phyloP scores from a whole-genome alignment of 2,888 invertebrate genomes.

The Tetranychus truncatus region DNA sequence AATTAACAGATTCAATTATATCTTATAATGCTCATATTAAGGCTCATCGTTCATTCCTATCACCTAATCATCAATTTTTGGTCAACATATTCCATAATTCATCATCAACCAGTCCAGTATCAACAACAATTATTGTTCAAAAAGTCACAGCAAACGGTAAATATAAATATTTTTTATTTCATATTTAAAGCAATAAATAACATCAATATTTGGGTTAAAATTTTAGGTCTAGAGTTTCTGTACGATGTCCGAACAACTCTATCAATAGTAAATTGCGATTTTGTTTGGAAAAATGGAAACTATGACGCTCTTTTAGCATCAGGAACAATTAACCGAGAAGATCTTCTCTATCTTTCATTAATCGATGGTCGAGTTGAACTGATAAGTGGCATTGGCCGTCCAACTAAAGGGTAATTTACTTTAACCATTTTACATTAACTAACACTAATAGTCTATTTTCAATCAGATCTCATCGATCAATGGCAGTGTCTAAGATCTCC shows the following conservation, averaged over 20 bases:
- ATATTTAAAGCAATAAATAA: background rate
- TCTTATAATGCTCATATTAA: slow-evolving; percentile 41
- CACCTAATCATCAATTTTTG: slow-evolving; percentile 20
- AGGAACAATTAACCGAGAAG: slow-evolving; percentile 33
- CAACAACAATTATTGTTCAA: slow-evolving; percentile 23
- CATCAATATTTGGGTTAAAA: background rate
- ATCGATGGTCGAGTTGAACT: slow-evolving; percentile 55
- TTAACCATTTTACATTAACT: background rate
- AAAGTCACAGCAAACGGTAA: slow-evolving; percentile 14
- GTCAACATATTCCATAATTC: slow-evolving; percentile 20
- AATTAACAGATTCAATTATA: slow-evolving; percentile 50
- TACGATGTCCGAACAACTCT: slow-evolving; percentile 56
- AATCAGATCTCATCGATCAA: slow-evolving; percentile 17
- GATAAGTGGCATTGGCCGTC: slow-evolving; percentile 47
- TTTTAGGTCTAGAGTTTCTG: slow-evolving; percentile 44
- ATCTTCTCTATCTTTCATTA: slow-evolving; percentile 50
- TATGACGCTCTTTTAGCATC: slow-evolving; percentile 22
- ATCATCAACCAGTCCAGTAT: slow-evolving; percentile 11
- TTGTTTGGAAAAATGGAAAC: slow-evolving; percentile 24
- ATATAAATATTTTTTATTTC: slow-evolving; percentile 3
- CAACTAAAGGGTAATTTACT: slow-evolving; percentile 19
- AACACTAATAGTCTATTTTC: background rate
- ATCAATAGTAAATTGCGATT: slow-evolving; percentile 37
- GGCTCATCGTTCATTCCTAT: slow-evolving; percentile 42
- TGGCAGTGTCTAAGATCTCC: slow-evolving; percentile 17